A percentile compares a stretch with the other conserved stretches of the same genome.
Evolutionary conservation across 2,113 vertebrate genomes (phyloP).

Genomic region (Brienomyrus brachyistius): DNA sequence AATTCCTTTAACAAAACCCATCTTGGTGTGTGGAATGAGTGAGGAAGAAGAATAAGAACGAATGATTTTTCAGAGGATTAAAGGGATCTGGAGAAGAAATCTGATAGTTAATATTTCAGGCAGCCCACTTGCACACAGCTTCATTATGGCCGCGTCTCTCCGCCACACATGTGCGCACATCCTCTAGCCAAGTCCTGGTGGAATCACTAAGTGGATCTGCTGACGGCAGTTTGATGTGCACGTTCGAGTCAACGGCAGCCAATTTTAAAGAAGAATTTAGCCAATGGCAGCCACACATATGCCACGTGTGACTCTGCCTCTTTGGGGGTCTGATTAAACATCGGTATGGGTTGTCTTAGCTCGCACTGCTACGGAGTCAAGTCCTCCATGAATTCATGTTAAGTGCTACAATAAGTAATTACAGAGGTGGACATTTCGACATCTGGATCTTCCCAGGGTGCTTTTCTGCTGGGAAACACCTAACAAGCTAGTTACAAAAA

Average conservation of each 20-base stretch:
- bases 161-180: neutral
- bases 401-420: neutral
- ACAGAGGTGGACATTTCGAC: neutral
- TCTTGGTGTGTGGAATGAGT: neutral
- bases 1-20: neutral
- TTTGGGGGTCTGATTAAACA: neutral
- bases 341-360: neutral
- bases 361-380: neutral
- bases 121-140: neutral
- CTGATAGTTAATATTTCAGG: conserved; percentile 5
- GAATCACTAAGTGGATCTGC: neutral
- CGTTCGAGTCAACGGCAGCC: neutral
- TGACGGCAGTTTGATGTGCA: neutral
- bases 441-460: neutral
- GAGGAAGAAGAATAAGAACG: neutral
- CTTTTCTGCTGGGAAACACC: neutral
- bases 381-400: neutral
- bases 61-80: neutral
- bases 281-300: neutral
- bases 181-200: neutral
- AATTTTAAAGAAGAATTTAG: neutral
- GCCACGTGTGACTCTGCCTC: neutral
- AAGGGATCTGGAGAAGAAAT: neutral
- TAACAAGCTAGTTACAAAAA: neutral
- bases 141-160: neutral